Conservation (phyloP, 2,113 vertebrate species). For the Jaculus jaculus region DNA sequence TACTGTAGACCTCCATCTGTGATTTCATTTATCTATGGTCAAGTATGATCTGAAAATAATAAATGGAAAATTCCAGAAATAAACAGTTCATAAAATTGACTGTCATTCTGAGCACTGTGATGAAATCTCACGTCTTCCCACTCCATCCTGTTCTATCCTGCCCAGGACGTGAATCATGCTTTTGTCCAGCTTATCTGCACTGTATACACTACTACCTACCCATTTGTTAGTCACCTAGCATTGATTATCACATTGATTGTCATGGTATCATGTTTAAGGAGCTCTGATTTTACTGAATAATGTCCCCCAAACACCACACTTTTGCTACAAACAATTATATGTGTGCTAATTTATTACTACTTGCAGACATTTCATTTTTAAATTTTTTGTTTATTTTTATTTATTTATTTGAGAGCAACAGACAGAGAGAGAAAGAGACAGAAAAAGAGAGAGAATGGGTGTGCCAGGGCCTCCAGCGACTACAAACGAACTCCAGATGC, state of each 20-base stretch:
- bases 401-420: too few relatives aligned
- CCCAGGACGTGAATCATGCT: conserved; percentile 12
- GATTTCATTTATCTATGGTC: not conserved
- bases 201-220: not conserved
- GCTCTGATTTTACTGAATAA: not conserved
- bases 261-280: not conserved
- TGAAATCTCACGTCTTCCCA: conserved; percentile 27
- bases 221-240: not conserved
- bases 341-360: not conserved
- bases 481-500: too few relatives aligned
- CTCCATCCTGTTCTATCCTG: conserved; percentile 4
- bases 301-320: not conserved
- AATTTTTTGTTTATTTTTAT: too few relatives aligned
- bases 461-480: too few relatives aligned
- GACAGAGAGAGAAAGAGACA: too few relatives aligned
- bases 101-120: not conserved
- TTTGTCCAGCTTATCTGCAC: conserved; percentile 15
- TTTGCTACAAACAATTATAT: not conserved
- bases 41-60: not conserved
- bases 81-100: conserved; percentile 40
- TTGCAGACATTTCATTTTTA: not conserved
- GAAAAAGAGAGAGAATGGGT: too few relatives aligned
- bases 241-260: conserved; percentile 3
- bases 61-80: conserved; percentile 45
- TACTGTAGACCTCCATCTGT: not conserved